Evolutionary conservation across 2,888 invertebrate species (phyloP), one percentile per base, ranked within the genome.

Genomic region (Folsomia candida): DNA sequence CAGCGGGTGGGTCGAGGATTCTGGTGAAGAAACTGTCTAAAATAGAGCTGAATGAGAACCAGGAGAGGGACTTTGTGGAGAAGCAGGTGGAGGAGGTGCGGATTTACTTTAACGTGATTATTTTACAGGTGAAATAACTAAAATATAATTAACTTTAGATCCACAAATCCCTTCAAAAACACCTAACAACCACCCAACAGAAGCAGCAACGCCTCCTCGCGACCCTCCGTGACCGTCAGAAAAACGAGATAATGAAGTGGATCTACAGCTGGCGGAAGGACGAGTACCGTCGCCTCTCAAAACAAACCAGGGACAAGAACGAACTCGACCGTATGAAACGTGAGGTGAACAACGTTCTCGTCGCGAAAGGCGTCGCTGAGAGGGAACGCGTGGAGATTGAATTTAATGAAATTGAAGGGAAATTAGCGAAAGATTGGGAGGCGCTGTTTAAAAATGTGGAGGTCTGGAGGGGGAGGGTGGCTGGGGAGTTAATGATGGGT

Each of bases 321-420:
- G 97, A 97, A 83, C 87, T 96, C 80, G 89, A 90, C 75, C 83
- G 93, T 82, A 90, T 92, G 83, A 94, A 93, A 83, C 85, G 94
- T 81, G 91, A 95, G 86, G 93, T 94, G 2, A 88, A 88, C 62
- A 88, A 87, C 73, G 87, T 89, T 80, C 90, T 94, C 6, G 94
- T 97, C 76, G 92, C 92, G 81, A 89, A 92, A 74, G 96, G 94
- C 57, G 96, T 96, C 64, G 89, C 90, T 74, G 96, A 96, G 84
- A 88, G 95, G 71, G 91, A 93, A n/a, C n/a, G n/a, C n/a, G n/a
- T n/a, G n/a, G n/a, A n/a, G n/a, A n/a, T n/a, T n/a, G n/a, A n/a
- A n/a, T n/a, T n/a, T 64, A 59, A 73, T 51, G 77, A 76, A 66
- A 76, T 78, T 60, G 88, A 88, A 78, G 89, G 90, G 80, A 90